These are phyloP conservation scores for Lasioglossum vierecki DNA, from an alignment of 2,888 invertebrate species.

Conservation along the genomic window DNA sequence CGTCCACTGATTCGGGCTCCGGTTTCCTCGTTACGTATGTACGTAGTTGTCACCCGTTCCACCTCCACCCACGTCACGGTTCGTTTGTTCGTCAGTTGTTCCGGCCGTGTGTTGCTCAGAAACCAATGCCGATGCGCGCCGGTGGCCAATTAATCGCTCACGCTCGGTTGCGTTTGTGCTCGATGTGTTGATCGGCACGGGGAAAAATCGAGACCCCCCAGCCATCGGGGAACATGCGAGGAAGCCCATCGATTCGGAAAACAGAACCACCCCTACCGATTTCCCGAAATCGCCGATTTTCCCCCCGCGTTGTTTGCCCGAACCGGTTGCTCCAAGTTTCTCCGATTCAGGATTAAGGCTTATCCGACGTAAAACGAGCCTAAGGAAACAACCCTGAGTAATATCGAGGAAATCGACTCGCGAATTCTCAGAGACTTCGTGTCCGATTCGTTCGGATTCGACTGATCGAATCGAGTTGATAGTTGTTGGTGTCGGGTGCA, in stretches of 20 bases:
- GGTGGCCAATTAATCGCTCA: conserved; percentile 66
- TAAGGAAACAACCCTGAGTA: neutral
- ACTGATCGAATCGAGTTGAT: neutral
- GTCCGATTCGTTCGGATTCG: neutral
- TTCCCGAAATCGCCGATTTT: neutral
- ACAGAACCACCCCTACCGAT: neutral
- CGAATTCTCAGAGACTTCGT: neutral
- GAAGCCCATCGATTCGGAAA: neutral
- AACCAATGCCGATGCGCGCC: conserved; percentile 36
- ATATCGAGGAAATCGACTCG: neutral
- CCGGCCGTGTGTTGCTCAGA: conserved; percentile 36
- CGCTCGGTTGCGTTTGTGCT: conserved; percentile 41
- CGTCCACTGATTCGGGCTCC: conserved; percentile 32
- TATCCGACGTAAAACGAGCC: neutral
- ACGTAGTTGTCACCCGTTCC: neutral
- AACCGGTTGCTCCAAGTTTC: neutral
- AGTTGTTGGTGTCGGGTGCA: neutral
- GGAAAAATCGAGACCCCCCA: conserved; percentile 34
- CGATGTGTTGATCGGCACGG: conserved; percentile 41
- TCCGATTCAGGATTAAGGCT: neutral
- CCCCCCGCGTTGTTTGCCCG: neutral
- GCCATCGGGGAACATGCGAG: neutral
- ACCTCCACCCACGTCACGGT: conserved; percentile 29
- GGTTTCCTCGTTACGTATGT: conserved; percentile 36
- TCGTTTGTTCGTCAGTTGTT: conserved; percentile 57